A percentile compares a stretch with the other conserved stretches of the same genome.
Evolutionary conservation across 2,797 vertebrate genomes (phyloP).

Genomic region (Botia almorhae): DNA sequence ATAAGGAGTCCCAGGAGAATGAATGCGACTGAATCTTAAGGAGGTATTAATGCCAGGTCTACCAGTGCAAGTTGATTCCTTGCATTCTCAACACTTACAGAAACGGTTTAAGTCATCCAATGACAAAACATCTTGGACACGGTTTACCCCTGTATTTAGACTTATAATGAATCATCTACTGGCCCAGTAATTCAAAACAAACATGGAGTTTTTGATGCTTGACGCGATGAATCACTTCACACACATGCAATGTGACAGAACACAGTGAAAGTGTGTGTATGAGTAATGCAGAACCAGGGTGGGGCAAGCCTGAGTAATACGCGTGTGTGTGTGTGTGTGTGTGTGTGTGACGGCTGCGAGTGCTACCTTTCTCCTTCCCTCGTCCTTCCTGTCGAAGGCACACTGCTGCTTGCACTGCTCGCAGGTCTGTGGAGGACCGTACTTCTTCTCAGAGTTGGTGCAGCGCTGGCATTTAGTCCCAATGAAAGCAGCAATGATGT

Average conservation of each 20-base stretch:
- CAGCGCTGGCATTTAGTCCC: constrained; percentile 99
- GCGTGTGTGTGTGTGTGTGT: no score
- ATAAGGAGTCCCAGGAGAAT: no score
- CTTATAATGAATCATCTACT: neutral
- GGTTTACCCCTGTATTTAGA: no score
- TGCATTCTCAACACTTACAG: no score
- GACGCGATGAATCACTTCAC: constrained; percentile 17
- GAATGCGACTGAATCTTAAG: neutral
- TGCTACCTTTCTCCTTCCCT: constrained; percentile 92
- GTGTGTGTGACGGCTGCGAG: neutral
- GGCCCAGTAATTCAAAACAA: neutral
- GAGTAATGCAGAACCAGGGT: neutral
- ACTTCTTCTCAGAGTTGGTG: constrained; percentile 99
- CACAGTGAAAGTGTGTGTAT: neutral
- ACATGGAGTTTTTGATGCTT: neutral
- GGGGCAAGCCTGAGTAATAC: neutral
- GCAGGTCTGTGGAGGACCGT: constrained; percentile 96
- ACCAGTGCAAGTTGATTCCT: no score
- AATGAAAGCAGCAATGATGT: constrained; percentile 98
- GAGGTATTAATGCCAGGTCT: no score
- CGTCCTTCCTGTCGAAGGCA: constrained; percentile 96
- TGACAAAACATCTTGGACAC: no score
- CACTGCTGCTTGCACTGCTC: constrained; percentile 99
- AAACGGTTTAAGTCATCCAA: no score
- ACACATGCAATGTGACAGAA: constrained; percentile 12